Percentiles rank a stretch among this genome's conserved stretches.
Conservation (phyloP, 2,888 invertebrate genomes). For the Drosophila anceps region DNA sequence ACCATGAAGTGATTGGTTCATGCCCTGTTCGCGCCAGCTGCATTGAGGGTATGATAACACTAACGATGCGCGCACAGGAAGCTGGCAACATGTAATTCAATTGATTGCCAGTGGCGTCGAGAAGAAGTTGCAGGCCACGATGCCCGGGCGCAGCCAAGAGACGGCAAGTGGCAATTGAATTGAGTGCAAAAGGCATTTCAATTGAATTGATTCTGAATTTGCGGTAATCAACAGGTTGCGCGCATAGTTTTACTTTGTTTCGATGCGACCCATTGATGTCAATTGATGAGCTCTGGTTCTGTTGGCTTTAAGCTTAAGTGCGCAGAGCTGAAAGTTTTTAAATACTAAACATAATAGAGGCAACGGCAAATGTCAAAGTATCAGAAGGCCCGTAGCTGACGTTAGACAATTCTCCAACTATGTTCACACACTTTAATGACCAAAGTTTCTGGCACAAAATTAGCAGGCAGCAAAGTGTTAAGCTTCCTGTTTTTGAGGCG, state of each 20-base stretch:
- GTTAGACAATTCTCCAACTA: background rate
- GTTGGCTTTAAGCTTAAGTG: constrained; percentile 48
- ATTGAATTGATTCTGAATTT: constrained; percentile 68
- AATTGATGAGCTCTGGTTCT: background rate
- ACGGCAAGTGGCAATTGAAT: constrained; percentile 66
- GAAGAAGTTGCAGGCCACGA: constrained; percentile 37
- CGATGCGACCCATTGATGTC: constrained; percentile 14
- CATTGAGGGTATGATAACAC: constrained; percentile 36
- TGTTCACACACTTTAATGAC: constrained; percentile 29
- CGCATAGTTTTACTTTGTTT: background rate
- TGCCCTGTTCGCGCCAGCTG: background rate
- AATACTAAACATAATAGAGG: constrained; percentile 33
- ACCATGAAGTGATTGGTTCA: background rate
- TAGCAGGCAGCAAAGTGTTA: constrained; percentile 62
- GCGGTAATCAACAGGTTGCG: constrained; percentile 71
- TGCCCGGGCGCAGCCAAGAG: constrained; percentile 6
- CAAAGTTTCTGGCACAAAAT: constrained; percentile 59
- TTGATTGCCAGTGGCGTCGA: constrained; percentile 64
- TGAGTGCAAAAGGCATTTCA: constrained; percentile 65
- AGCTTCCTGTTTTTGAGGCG: constrained; percentile 58
- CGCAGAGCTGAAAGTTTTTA: constrained; percentile 26
- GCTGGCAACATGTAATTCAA: constrained; percentile 73
- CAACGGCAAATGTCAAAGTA: constrained; percentile 56
- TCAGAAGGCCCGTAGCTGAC: background rate
- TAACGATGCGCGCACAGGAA: constrained; percentile 74